These are phyloP conservation scores for Bolinopsis microptera DNA, from an alignment of 37 sponge, comb jelly and placozoan genomes.

Conservation along the genomic window DNA sequence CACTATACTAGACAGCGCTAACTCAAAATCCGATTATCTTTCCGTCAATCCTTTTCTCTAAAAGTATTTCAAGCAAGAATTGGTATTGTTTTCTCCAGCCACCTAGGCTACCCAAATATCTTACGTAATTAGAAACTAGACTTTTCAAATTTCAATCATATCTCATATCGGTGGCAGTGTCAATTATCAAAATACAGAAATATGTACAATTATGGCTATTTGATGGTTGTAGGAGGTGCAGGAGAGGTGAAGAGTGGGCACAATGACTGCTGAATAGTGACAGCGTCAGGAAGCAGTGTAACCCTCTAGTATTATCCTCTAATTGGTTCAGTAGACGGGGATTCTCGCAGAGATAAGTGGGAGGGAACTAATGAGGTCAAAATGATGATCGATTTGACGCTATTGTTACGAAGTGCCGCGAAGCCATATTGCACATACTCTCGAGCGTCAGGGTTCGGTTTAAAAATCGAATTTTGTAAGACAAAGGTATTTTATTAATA, in stretches of 20 bases:
- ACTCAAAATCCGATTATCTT: not conserved
- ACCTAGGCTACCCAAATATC: not conserved
- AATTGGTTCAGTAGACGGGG: not conserved
- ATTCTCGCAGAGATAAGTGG: not conserved
- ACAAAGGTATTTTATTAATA: slow-evolving; percentile 21
- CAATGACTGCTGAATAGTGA: not conserved
- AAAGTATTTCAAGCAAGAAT: not conserved
- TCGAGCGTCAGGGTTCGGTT: not conserved
- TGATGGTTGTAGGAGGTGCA: not conserved
- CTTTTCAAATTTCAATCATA: slow-evolving; percentile 1
- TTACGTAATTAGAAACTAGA: slow-evolving; percentile 39
- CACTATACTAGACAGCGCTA: not conserved
- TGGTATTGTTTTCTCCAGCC: not conserved
- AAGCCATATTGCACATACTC: not conserved
- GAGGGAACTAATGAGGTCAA: not conserved
- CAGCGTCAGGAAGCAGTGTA: not conserved
- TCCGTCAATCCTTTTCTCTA: not conserved
- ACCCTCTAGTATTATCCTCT: not conserved
- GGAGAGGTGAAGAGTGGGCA: not conserved
- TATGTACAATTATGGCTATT: not conserved
- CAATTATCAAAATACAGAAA: not conserved
- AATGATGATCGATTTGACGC: slow-evolving; percentile 20
- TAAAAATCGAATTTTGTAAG: slow-evolving; percentile 14
- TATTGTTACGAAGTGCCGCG: not conserved
- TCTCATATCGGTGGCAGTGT: not conserved